A percentile compares a stretch with the other conserved stretches of the same genome.
Conservation (phyloP, 2,113 vertebrate species). For the Pituophis catenifer region DNA sequence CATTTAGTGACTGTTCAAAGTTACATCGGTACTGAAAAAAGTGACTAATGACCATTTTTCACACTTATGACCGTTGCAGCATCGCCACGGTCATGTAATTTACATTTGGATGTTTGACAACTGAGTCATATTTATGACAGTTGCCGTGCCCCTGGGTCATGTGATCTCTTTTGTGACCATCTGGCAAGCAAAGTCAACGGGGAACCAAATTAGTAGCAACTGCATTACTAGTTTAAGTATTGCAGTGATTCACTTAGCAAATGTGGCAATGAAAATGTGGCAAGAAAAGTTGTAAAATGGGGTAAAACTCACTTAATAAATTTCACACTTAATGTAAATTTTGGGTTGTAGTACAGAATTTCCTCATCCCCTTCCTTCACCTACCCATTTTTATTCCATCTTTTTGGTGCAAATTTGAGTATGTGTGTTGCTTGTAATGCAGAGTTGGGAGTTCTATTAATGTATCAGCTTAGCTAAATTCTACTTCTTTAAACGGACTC, state of each 20-base stretch:
- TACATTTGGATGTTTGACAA: background rate
- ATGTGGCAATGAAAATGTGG: background rate
- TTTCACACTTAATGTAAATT: background rate
- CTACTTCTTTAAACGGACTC: background rate
- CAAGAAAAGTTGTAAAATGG: background rate
- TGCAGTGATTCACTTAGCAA: background rate
- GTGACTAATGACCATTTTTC: background rate
- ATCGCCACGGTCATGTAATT: background rate
- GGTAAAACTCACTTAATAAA: background rate
- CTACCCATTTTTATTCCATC: background rate
- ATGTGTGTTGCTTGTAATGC: background rate
- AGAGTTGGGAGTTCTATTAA: background rate
- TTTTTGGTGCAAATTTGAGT: background rate
- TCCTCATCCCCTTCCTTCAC: background rate
- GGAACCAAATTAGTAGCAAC: background rate
- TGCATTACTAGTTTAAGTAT: background rate
- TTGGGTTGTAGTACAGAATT: background rate
- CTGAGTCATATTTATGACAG: background rate
- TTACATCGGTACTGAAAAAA: background rate
- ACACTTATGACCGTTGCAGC: background rate
- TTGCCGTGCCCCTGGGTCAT: background rate
- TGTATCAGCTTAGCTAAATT: background rate
- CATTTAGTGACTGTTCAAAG: background rate
- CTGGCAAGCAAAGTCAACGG: background rate
- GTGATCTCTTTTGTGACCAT: background rate